phyloP scores from a whole-genome alignment of 2,888 invertebrate genomes.

The Monoplex corrugatus region DNA sequence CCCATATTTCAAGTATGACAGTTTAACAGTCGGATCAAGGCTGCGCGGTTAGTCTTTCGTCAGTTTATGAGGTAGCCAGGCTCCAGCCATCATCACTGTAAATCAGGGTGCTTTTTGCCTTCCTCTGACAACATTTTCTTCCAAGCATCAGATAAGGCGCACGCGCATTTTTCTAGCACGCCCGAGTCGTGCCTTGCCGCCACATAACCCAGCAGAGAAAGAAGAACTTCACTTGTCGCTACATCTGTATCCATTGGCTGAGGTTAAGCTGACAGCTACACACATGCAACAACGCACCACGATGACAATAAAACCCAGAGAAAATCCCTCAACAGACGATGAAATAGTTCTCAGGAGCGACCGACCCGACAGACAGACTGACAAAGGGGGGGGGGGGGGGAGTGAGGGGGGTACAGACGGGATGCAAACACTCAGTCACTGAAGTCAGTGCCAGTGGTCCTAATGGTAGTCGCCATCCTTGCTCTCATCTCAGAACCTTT shows the following conservation, averaged over 20 bases:
- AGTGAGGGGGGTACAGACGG: background rate
- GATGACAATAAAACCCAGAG: conserved; percentile 26
- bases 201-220: conserved; percentile 24
- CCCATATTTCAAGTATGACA: background rate
- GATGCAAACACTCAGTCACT: no score
- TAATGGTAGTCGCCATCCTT: no score
- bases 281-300: conserved; percentile 35
- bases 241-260: conserved; percentile 37
- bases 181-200: conserved; percentile 28
- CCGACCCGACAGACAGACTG: background rate
- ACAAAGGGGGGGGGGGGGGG: background rate
- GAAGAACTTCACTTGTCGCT: conserved; percentile 22
- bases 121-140: conserved; percentile 3
- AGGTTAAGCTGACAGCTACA: conserved; percentile 27
- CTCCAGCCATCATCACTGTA: conserved; percentile 16
- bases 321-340: conserved; percentile 21
- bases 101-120: conserved; percentile 34
- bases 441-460: no score
- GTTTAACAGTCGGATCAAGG: background rate
- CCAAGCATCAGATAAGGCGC: conserved; percentile 13
- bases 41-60: background rate
- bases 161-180: conserved; percentile 10
- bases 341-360: background rate
- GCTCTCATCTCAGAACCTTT: no score
- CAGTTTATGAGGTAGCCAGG: background rate